Percentiles rank a stretch among this genome's conserved stretches.
phyloP scores from a whole-genome alignment of 2,113 vertebrate species.

The Rynchops niger region DNA sequence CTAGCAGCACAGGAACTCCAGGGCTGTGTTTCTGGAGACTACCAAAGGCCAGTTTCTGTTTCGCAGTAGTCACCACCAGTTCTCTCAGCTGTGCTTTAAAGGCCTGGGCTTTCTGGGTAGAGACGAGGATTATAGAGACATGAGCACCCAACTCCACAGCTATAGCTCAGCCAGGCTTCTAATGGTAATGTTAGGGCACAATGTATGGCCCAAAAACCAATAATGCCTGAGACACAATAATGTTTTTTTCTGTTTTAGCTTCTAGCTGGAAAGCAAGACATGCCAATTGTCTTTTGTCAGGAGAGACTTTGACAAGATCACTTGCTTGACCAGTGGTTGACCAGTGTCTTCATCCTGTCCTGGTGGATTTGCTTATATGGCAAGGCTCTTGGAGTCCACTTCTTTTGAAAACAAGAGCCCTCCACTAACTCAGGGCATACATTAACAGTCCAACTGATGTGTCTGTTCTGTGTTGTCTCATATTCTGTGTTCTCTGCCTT shows the following conservation, averaged over 20 bases:
- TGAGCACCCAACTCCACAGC: neutral
- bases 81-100: neutral
- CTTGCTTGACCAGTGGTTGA: neutral
- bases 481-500: neutral
- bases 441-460: neutral
- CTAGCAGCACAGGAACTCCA: neutral
- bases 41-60: neutral
- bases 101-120: neutral
- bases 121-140: neutral
- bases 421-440: neutral
- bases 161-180: neutral
- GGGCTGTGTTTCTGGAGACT: neutral
- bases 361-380: neutral
- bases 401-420: neutral
- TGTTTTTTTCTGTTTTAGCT: neutral
- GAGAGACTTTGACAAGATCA: neutral
- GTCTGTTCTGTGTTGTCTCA: neutral
- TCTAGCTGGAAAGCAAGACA: neutral
- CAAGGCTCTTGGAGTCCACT: accelerated
- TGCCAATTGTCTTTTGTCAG: neutral
- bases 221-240: neutral
- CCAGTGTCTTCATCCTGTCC: neutral
- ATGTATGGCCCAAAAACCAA: neutral
- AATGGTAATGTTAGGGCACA: neutral
- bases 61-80: neutral